Percentiles rank a stretch among this genome's conserved stretches.
Evolutionary conservation across 2,797 vertebrate species (phyloP).

Genomic region (Esox lucius): DNA sequence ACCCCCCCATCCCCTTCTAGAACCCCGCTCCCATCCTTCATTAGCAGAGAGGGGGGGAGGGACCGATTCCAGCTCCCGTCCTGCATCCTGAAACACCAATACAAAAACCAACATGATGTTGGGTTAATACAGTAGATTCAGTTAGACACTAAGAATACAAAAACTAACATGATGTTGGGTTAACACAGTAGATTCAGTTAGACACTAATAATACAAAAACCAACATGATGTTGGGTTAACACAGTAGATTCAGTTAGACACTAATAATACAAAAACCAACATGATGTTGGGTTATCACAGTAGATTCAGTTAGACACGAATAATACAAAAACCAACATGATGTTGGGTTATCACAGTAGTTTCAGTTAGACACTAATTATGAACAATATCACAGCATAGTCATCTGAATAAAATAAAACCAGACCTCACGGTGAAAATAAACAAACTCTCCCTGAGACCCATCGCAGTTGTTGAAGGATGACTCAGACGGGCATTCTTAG

Average conservation of each 20-base stretch:
- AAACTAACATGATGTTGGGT: conserved; percentile 15
- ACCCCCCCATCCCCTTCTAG: conserved; percentile 63
- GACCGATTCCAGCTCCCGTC: conserved; percentile 79
- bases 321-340: conserved; percentile 18
- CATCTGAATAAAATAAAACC: conserved; percentile 15
- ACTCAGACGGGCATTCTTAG: conserved; percentile 62
- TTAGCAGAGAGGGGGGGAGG: conserved; percentile 75
- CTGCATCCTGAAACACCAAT: conserved; percentile 82
- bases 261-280: conserved; percentile 29
- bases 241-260: conserved; percentile 2
- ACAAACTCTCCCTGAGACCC: conserved; percentile 15
- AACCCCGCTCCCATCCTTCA: conserved; percentile 71
- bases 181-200: conserved; percentile 1
- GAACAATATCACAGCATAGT: conserved; percentile 23
- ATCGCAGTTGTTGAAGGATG: conserved; percentile 53
- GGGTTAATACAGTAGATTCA: neutral
- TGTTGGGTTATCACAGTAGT: conserved; percentile 1
- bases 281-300: conserved; percentile 4
- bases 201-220: conserved; percentile 26
- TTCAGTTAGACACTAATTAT: conserved; percentile 12
- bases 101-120: conserved; percentile 15
- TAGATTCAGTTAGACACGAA: conserved; percentile 18
- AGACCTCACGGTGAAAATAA: conserved; percentile 18
- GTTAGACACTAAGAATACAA: conserved; percentile 23
- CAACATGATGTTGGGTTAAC: conserved; percentile 2